Evolutionary conservation across 35 echinoderm and acorn worm species (phyloP).

Genomic region (Heliocidaris tuberculata): DNA sequence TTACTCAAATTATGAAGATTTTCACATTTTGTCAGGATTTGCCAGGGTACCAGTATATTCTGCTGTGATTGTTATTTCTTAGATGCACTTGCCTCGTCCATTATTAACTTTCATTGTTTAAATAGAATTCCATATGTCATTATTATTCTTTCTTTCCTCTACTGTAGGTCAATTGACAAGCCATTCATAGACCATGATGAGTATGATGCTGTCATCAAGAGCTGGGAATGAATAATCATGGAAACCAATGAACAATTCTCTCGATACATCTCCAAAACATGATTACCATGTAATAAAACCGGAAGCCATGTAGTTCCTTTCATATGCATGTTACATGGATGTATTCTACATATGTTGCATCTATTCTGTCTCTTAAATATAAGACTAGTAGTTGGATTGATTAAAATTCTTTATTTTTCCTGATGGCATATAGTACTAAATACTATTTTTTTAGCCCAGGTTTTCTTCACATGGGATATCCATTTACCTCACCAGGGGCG

Average conservation of each 20-base stretch:
- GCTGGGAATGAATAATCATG: conserved; percentile 73
- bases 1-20: too few relatives aligned
- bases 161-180: conserved; percentile 83
- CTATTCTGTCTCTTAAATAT: neutral
- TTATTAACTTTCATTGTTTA: too few relatives aligned
- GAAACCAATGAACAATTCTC: neutral
- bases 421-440: too few relatives aligned
- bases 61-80: neutral
- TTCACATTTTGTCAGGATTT: too few relatives aligned
- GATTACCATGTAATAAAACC: neutral
- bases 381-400: neutral
- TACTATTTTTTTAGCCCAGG: too few relatives aligned
- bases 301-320: neutral
- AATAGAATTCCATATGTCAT: too few relatives aligned
- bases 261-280: neutral
- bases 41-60: too few relatives aligned
- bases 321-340: neutral
- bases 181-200: conserved; percentile 88
- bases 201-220: conserved; percentile 71
- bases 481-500: too few relatives aligned
- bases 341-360: neutral
- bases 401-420: neutral
- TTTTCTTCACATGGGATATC: too few relatives aligned
- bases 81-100: too few relatives aligned
- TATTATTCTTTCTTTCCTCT: conserved; percentile 14